Conservation (phyloP, 2,113 vertebrate species). For the Machaerirhynchus nigripectus region DNA sequence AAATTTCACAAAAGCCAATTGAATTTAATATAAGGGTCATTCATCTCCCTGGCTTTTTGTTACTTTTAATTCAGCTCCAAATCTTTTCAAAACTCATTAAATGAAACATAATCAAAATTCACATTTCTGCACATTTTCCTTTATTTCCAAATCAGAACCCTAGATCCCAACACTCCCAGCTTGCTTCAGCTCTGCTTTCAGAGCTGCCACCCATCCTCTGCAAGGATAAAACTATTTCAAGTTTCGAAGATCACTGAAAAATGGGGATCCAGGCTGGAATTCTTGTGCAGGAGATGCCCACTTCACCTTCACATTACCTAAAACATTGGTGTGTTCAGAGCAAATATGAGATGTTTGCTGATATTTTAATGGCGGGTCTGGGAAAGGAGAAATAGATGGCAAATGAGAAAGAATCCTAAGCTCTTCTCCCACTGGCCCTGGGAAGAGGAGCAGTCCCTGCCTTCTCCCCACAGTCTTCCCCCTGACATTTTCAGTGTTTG, state of each 20-base stretch:
- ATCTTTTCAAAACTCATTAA: constrained; percentile 73
- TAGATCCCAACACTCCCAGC: background rate
- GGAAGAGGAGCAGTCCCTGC: background rate
- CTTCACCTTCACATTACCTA: background rate
- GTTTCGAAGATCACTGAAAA: background rate
- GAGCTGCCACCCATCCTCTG: background rate
- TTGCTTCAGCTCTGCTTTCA: background rate
- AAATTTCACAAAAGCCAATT: constrained; percentile 69
- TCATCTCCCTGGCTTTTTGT: constrained; percentile 64
- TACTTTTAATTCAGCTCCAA: constrained; percentile 66
- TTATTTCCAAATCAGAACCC: background rate
- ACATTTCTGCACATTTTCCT: constrained; percentile 35
- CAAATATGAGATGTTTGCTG: background rate
- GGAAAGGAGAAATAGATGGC: background rate
- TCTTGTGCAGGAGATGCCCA: background rate
- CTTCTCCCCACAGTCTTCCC: background rate
- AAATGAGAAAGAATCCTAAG: background rate
- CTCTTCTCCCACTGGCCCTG: background rate
- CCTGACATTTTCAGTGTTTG: background rate
- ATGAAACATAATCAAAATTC: constrained; percentile 69
- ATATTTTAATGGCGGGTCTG: background rate
- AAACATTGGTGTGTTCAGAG: background rate
- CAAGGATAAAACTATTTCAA: background rate
- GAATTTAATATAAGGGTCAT: constrained; percentile 69
- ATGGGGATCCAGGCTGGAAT: background rate